Base-by-base conservation (phyloP, 2,797 vertebrate genomes). In the Otolemur crassicaudatus region DNA sequence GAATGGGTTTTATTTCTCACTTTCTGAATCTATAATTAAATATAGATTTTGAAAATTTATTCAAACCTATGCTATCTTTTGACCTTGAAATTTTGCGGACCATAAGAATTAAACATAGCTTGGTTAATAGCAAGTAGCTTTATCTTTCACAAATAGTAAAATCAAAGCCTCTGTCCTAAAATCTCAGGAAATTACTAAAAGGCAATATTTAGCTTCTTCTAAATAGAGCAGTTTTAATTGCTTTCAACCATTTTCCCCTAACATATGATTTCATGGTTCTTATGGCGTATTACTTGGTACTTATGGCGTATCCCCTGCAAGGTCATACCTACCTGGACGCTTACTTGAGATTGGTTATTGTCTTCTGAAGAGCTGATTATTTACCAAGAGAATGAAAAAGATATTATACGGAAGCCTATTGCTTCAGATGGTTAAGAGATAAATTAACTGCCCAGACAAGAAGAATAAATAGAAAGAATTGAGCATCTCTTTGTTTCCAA, bases 1-100 rank as follows among this genome's bases (percentile, higher is more conserved):
- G 91, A 93, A 83, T 8, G 25, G 1, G 25, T 23, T 94, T 94
- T 90, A 46, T 81, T 91, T 93, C 37, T 65, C 70, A 91, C 23
- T 93, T 93, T 96, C 29, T 82, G 25, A 90, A 77, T 84, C 72
- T 79, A 75, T 75, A 76, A 93, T 56, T 92, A 90, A 90, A 90
- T 37, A 25, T 31, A 43, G 23, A 58, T 80, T 92, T 93, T 63
- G 0, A 29, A 91, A 75, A 76, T 56, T n/a, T 1, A 60, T 58
- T 69, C 63, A 93, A 77, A 90, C 5, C 7, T 58, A 58, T 75
- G 43, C 49, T 43, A 76, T 72, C 7, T 63, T 95, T 96, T 94
- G 67, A 79, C 14, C 8, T 7, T 87, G 46, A 73, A 94, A 95
- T 70, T 77, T 79, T 81, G 40, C 72, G n/a, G 23, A 65, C 8